Base-by-base conservation (phyloP, 1,140 invertebrate genomes). In the Ceratina japonica region DNA sequence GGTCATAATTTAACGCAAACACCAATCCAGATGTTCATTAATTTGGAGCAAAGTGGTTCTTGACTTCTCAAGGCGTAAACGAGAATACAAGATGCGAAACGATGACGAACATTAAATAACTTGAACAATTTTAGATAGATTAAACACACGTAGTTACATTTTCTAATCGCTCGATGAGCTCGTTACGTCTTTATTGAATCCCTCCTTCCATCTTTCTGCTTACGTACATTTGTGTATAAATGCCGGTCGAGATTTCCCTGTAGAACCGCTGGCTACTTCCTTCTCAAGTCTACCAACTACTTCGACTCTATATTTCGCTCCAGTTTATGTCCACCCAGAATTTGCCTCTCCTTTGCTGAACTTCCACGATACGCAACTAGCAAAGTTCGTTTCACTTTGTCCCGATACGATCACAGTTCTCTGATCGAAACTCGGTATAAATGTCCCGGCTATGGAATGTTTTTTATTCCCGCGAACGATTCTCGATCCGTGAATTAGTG, bases 1-100 rank as follows among this genome's bases (percentile, higher is more conserved):
- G 64, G 15, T 66, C 44, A 44, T 66, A 66, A 66, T 66, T 66
- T 66, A 66, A 66, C 24, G 64, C 64, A 66, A 66, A 66, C 64
- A 66, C 3, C n/a, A 37, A 22, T 44, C 13, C 13, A 51, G 64
- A 49, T 49, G 64, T 66, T 66, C 20, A 24, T 15, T 16, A 51
- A 22, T n/a, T 66, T 0, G 7, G 24, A 8, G 44, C 5, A 24
- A 66, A 51, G 20, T 12, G 52, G 20, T 16, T 51, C 44, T 66
- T 20, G 7, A 20, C 44, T 31, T 31, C 27, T 31, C 27, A 31
- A 31, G 4, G 27, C 27, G 27, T 31, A 31, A 31, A 31, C 4
- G 27, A 31, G 27, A 31, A 31, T 31, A 31, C 27, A 31, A 31
- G 27, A 31, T 31, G 4, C 27, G 27, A 4, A 31, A 49, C 15